phyloP scores from a whole-genome alignment of 2,888 invertebrate genomes.

The Mermis nigrescens region DNA sequence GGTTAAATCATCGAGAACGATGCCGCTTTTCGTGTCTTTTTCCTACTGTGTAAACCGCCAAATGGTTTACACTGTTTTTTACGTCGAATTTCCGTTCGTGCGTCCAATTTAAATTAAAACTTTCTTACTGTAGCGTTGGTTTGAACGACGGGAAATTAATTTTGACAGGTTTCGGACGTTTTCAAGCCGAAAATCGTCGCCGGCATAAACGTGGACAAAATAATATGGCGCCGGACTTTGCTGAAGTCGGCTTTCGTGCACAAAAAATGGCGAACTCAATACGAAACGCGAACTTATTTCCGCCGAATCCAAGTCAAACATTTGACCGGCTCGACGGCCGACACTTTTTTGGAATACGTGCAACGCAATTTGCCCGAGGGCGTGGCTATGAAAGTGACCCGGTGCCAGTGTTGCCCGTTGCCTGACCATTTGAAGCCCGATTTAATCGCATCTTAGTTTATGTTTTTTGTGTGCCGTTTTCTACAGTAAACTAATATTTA shows the following conservation, averaged over 20 bases:
- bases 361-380: slow-evolving; percentile 93
- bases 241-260: slow-evolving; percentile 69
- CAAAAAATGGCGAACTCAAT: slow-evolving; percentile 83
- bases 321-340: slow-evolving; percentile 81
- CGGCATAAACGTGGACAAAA: not conserved
- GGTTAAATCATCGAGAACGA: no score
- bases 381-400: slow-evolving; percentile 56
- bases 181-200: not conserved
- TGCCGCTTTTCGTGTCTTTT: no score
- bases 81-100: no score
- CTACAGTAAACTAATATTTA: no score
- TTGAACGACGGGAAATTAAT: no score
- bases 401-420: not conserved
- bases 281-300: slow-evolving; percentile 81
- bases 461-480: no score
- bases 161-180: not conserved
- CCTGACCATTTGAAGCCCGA: slow-evolving; percentile 10
- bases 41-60: no score
- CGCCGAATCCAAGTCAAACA: slow-evolving; percentile 50
- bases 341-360: slow-evolving; percentile 83
- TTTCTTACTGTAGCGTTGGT: no score
- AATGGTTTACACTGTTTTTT: no score
- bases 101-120: no score
- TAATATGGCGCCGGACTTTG: slow-evolving; percentile 46
- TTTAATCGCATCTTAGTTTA: no score